phyloP scores from a whole-genome alignment of 1,140 invertebrate species.

The Papilio xuthus region DNA sequence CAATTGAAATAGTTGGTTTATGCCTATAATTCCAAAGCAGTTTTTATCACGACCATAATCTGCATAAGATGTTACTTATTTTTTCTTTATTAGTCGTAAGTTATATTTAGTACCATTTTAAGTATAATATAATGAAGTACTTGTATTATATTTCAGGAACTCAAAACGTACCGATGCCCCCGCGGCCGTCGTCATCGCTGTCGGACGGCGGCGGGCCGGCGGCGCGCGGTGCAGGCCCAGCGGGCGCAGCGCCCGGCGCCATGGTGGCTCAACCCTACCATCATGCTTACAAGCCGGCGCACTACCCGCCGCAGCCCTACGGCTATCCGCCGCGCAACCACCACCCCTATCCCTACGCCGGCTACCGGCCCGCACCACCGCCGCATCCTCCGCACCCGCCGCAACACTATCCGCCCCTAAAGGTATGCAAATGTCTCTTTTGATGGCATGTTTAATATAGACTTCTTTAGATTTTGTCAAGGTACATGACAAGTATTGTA shows the following conservation, averaged over 20 bases:
- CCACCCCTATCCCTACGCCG: slow-evolving; percentile 68
- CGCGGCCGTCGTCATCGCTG: slow-evolving; percentile 94
- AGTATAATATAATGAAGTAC: neutral
- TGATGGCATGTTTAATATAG: too few relatives aligned
- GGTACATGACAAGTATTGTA: slow-evolving; percentile 13
- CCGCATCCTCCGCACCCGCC: slow-evolving; percentile 61
- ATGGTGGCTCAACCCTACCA: slow-evolving; percentile 83
- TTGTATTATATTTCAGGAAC: slow-evolving; percentile 84
- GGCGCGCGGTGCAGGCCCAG: slow-evolving; percentile 85
- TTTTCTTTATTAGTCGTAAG: too few relatives aligned
- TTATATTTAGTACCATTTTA: neutral
- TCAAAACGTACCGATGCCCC: slow-evolving; percentile 95
- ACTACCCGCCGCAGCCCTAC: slow-evolving; percentile 73
- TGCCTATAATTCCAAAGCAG: too few relatives aligned
- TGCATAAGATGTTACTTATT: too few relatives aligned
- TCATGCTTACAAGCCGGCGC: slow-evolving; percentile 75
- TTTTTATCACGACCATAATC: too few relatives aligned
- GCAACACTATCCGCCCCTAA: slow-evolving; percentile 70
- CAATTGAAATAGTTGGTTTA: too few relatives aligned
- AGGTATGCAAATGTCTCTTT: slow-evolving; percentile 47
- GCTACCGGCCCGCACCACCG: slow-evolving; percentile 67
- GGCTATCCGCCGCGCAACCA: slow-evolving; percentile 74
- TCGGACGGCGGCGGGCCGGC: slow-evolving; percentile 89
- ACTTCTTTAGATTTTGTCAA: neutral
- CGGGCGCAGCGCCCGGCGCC: slow-evolving; percentile 80